phyloP scores from a whole-genome alignment of 1,140 invertebrate species.

The Lepidurus packardi region DNA sequence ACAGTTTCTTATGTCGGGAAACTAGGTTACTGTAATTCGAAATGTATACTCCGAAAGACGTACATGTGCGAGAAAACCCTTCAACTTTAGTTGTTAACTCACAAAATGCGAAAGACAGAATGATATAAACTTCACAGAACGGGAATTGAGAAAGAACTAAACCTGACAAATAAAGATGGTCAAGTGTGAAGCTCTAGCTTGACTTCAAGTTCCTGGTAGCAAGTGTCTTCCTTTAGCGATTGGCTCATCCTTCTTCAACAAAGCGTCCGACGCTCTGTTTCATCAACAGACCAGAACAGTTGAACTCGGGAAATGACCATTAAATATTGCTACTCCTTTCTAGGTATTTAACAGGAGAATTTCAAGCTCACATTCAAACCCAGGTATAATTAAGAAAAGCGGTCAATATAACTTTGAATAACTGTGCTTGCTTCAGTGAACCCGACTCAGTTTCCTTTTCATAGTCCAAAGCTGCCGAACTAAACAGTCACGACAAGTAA shows the following conservation, averaged over 20 bases:
- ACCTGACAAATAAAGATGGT: background rate
- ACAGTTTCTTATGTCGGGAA: no score
- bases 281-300: background rate
- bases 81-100: background rate
- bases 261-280: background rate
- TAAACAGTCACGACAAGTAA: no score
- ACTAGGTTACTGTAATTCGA: no score
- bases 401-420: no score
- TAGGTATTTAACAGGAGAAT: background rate
- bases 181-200: constrained; percentile 6
- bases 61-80: background rate
- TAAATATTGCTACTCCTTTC: background rate
- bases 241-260: background rate
- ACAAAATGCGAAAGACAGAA: background rate
- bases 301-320: background rate
- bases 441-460: no score
- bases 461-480: no score
- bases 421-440: no score
- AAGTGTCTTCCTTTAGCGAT: background rate
- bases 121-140: background rate
- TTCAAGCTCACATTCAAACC: background rate
- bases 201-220: background rate
- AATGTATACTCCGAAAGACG: no score
- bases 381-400: no score
- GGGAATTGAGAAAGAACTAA: background rate